These are phyloP conservation scores for Sepioteuthis lessoniana DNA, from an alignment of 2,888 invertebrate genomes.

Conservation along the genomic window DNA sequence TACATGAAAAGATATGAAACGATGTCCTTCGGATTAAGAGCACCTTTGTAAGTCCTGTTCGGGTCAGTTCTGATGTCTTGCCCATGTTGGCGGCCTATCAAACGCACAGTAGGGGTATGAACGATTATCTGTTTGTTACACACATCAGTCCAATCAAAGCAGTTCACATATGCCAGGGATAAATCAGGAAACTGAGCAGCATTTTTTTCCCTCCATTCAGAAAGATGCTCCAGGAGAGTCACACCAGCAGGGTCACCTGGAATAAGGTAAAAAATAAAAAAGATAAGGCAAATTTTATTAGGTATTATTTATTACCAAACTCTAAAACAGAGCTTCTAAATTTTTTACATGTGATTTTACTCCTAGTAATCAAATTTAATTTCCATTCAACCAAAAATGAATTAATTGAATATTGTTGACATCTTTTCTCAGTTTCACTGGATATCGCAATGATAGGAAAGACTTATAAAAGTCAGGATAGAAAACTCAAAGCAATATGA, in stretches of 20 bases:
- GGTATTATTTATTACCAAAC: too few species aligned
- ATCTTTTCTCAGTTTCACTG: too few species aligned
- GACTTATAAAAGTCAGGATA: too few species aligned
- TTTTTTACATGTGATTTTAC: too few species aligned
- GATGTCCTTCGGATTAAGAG: not conserved
- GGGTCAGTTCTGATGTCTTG: not conserved
- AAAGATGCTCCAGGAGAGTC: not conserved
- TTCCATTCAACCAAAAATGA: too few species aligned
- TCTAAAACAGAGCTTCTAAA: too few species aligned
- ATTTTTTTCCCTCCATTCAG: not conserved
- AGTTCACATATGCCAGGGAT: not conserved
- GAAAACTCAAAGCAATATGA: too few species aligned
- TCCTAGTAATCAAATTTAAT: too few species aligned
- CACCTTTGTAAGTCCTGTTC: not conserved
- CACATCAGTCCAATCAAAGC: conserved; percentile 43
- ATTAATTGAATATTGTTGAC: too few species aligned
- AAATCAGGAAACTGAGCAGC: not conserved
- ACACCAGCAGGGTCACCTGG: not conserved
- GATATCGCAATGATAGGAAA: too few species aligned
- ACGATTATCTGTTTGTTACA: conserved; percentile 38
- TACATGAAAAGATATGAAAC: not conserved
- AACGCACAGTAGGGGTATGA: not conserved
- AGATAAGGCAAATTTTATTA: too few species aligned
- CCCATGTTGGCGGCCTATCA: not conserved
- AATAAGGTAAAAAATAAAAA: not conserved